Base-by-base conservation (phyloP, 2,888 invertebrate species). In the Pseudococcus longispinus region DNA sequence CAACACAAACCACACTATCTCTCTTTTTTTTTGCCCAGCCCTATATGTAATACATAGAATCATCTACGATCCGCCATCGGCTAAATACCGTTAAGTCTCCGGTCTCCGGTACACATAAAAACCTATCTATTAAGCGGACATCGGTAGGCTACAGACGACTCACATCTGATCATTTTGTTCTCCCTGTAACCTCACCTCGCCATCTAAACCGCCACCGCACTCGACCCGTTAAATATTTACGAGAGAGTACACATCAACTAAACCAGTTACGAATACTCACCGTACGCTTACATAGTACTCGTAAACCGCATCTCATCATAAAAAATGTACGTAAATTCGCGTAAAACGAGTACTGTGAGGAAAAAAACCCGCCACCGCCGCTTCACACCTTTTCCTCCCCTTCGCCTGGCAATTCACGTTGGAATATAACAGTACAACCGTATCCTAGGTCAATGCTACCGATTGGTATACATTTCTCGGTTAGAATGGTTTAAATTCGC, bases 371-470 rank as follows among this genome's bases (percentile, higher is more conserved):
- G 51, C 51, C 51, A n/a, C n/a, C n/a, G 6, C 51, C 51, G n/a
- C 37, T 8, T 37, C 37, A 37, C 37, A 37, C 51, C 51, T n/a
- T 51, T 15, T 4, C n/a, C 51, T 15, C n/a, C n/a, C 51, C 51
- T 1, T 2, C 13, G 51, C 23, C 5, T 32, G 32, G n/a, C n/a
- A n/a, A n/a, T n/a, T n/a, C 60, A 26, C 26, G 37, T 15, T 55
- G 51, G 51, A 83, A 83, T 83, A 83, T 83, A 83, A 83, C 83
- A 83, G 83, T 83, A 37, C n/a, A 51, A 44, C 29, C 46, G 55
- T 83, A 83, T 46, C 83, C 51, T 55, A 83, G 83, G 83, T 83
- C 83, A 55, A 29, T 83, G 83, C 29, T 55, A 74, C 74, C 74
- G 13, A 74, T 74, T 32, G 18, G 29, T 37, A 74, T 4, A 65